These are phyloP conservation scores for Bufo gargarizans DNA, from an alignment of 2,113 vertebrate genomes.

Conservation along the genomic window DNA sequence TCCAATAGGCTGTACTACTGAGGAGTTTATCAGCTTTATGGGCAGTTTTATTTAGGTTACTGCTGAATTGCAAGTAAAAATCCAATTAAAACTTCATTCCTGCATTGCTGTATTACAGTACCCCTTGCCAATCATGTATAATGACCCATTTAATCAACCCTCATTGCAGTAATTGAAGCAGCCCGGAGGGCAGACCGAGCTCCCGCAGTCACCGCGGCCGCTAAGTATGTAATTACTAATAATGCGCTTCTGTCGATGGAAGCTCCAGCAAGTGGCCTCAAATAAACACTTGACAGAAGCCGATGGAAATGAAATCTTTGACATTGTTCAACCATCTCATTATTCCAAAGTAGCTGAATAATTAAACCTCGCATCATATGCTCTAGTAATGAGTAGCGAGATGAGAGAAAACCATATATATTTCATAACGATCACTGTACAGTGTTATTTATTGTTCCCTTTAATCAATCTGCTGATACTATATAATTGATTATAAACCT, in stretches of 20 bases:
- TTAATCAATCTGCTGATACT: slow-evolving; percentile 30
- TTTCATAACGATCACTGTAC: slow-evolving; percentile 28
- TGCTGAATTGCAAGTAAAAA: slow-evolving; percentile 29
- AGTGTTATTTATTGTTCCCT: slow-evolving; percentile 29
- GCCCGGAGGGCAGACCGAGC: slow-evolving; percentile 44
- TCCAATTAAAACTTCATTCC: slow-evolving; percentile 36
- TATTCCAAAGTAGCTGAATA: slow-evolving; percentile 46
- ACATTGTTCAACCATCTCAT: slow-evolving; percentile 48
- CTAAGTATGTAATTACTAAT: slow-evolving; percentile 50
- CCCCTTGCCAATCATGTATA: slow-evolving; percentile 38
- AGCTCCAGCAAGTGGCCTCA: slow-evolving; percentile 30
- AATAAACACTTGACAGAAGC: slow-evolving; percentile 46
- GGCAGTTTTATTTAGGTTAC: slow-evolving; percentile 12
- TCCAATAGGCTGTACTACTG: background rate
- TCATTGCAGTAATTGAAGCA: slow-evolving; percentile 42
- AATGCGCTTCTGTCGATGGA: slow-evolving; percentile 26
- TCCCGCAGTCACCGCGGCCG: slow-evolving; percentile 22
- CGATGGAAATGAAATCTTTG: slow-evolving; percentile 47
- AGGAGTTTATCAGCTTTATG: background rate
- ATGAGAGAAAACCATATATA: slow-evolving; percentile 39
- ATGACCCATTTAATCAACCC: slow-evolving; percentile 47
- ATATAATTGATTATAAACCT: slow-evolving; percentile 40
- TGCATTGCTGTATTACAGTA: slow-evolving; percentile 32
- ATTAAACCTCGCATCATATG: slow-evolving; percentile 38
- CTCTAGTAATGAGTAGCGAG: slow-evolving; percentile 37